Evolutionary conservation across 2,888 invertebrate species (phyloP).

Genomic region (Drosophila meridiana): DNA sequence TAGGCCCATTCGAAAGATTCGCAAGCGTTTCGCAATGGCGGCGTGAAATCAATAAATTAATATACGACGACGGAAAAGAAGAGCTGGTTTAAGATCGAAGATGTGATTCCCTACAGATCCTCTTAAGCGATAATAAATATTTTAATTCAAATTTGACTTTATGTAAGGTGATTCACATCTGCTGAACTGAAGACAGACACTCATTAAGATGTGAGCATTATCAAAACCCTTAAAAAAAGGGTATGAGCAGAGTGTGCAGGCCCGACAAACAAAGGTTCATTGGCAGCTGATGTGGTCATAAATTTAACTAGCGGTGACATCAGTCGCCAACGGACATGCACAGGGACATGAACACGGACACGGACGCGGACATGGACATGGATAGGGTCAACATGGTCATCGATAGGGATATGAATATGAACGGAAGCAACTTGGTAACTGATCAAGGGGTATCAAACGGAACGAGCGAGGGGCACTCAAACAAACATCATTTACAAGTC

Average conservation of each 20-base stretch:
- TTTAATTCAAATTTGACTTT: not conserved
- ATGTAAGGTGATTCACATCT: not conserved
- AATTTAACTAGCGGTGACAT: conserved; percentile 48
- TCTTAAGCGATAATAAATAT: not conserved
- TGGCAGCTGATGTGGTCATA: conserved; percentile 37
- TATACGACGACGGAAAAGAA: conserved; percentile 12
- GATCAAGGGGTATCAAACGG: conserved; percentile 21
- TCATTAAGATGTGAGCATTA: not conserved
- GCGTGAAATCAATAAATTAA: conserved; percentile 75
- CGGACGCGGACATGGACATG: conserved; percentile 12
- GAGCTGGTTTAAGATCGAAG: not conserved
- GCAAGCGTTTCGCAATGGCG: conserved; percentile 50
- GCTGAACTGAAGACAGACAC: not conserved
- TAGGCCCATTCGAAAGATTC: conserved; percentile 13
- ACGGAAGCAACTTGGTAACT: conserved; percentile 46
- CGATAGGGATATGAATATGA: conserved; percentile 23
- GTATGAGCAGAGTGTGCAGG: conserved; percentile 11
- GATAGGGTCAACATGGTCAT: conserved; percentile 14
- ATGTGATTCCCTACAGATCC: not conserved
- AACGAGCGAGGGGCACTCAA: conserved; percentile 19
- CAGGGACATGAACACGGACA: conserved; percentile 3
- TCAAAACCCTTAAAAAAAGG: not conserved
- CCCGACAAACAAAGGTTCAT: conserved; percentile 6
- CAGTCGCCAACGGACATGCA: conserved; percentile 32
- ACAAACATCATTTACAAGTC: conserved; percentile 75